Evolutionary conservation across 1,140 invertebrate species (phyloP), one percentile per base, ranked within the genome.

Genomic region (Trichomalopsis sarcophagae): DNA sequence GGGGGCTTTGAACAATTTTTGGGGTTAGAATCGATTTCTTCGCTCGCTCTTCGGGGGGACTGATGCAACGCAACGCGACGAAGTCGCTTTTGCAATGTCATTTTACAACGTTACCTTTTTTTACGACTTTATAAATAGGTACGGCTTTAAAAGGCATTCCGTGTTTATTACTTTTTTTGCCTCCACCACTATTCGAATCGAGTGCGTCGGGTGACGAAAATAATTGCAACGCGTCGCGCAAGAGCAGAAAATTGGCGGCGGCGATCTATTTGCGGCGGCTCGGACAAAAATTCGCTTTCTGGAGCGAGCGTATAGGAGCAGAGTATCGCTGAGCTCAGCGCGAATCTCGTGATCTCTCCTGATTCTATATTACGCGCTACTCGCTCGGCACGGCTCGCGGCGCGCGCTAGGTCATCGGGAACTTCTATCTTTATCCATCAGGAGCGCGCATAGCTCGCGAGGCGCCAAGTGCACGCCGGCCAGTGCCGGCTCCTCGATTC

Each of bases 381-480:
- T 23, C 76, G 50, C 55, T 21, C 33, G 50, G 23, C n/a, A 7
- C 9, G 30, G 55, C 55, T 40, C 55, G 62, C 40, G 73, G 10
- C 50, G 23, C 30, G 74, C 73, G 84, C 71, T 85, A 77, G 84
- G 84, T 86, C 84, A 86, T 82, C 75, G 81, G 68, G 84, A 82
- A 86, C 78, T 86, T 86, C 81, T 86, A 86, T 84, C 82, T 83
- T 86, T 86, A 84, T 81, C 81, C 81, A 76, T 69, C 81, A 84
- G 81, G 68, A 69, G 40, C 40, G 76, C 55, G 74, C 71, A 30
- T 69, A 81, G 74, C 55, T 27, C 40, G 30, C 44, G 14, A 11
- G 14, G 83, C 36, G 62, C 77, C 83, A 33, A 14, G 55, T 66
- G 50, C 77, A 40, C 21, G 50, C 5, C 77, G 27, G 14, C 40